Conservation (phyloP, 2,888 invertebrate species). For the Erpobdella octoculata region DNA sequence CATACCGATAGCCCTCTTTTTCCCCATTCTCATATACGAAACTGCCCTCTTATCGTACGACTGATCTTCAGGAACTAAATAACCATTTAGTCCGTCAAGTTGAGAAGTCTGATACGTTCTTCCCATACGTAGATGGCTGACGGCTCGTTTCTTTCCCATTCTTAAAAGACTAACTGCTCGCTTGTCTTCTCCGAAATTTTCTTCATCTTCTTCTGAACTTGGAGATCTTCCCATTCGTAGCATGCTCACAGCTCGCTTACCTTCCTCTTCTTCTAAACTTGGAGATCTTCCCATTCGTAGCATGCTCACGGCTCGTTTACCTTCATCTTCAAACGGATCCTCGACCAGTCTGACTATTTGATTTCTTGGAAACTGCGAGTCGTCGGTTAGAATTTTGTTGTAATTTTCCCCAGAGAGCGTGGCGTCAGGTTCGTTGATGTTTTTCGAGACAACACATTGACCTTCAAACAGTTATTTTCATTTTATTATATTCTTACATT, state of each 20-base stretch:
- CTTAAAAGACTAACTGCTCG: slow-evolving; percentile 29
- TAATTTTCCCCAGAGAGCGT: background rate
- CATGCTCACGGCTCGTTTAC: slow-evolving; percentile 29
- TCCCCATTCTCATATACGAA: background rate
- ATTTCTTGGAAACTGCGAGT: background rate
- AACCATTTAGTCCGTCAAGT: no score
- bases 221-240: slow-evolving; percentile 21
- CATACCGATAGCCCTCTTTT: slow-evolving; percentile 23
- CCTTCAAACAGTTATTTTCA: background rate
- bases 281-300: slow-evolving; percentile 26
- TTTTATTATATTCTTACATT: background rate
- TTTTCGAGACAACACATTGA: background rate
- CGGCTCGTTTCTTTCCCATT: slow-evolving; percentile 23
- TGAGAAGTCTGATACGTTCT: background rate
- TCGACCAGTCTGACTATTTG: slow-evolving; percentile 6
- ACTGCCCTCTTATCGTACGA: no score
- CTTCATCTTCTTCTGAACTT: background rate
- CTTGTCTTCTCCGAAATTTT: background rate
- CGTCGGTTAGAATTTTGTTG: background rate
- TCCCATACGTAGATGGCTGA: background rate
- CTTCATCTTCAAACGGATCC: background rate
- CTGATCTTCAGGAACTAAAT: no score
- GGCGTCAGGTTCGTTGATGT: background rate
- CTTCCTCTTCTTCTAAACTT: background rate
- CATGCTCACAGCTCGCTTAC: slow-evolving; percentile 15